Percentiles rank a stretch among this genome's conserved stretches.
Evolutionary conservation across 2,888 invertebrate species (phyloP).

Genomic region (Apomyelois bistriatella): DNA sequence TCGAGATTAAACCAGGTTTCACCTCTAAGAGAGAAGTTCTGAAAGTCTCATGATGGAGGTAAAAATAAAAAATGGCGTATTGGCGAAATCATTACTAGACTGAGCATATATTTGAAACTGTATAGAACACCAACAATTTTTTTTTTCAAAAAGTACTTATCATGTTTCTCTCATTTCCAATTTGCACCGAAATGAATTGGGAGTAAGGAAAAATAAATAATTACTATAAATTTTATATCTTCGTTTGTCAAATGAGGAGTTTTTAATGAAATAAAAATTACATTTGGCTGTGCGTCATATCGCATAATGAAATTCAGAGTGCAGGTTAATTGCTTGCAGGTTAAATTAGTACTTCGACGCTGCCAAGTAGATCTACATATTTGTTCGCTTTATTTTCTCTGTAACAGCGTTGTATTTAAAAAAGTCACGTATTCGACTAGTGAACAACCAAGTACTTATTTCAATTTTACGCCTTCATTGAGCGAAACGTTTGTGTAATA

Average conservation of each 20-base stretch:
- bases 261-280: neutral
- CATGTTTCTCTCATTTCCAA: too few relatives aligned
- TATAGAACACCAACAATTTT: too few relatives aligned
- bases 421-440: neutral
- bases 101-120: too few relatives aligned
- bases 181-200: too few relatives aligned
- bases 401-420: neutral
- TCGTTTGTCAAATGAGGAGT: neutral
- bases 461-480: slow-evolving; percentile 10
- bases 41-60: too few relatives aligned
- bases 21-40: too few relatives aligned
- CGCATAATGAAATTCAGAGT: neutral
- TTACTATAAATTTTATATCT: too few relatives aligned
- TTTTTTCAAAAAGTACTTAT: too few relatives aligned
- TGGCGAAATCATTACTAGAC: too few relatives aligned
- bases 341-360: neutral
- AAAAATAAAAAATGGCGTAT: too few relatives aligned
- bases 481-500: slow-evolving; percentile 20
- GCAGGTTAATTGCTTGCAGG: neutral
- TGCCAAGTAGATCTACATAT: neutral
- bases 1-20: too few relatives aligned
- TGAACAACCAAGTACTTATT: slow-evolving; percentile 10
- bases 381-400: neutral
- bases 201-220: too few relatives aligned
- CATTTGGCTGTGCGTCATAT: neutral